Conservation (phyloP, 2,888 invertebrate species). For the Sphinx pinastri region DNA sequence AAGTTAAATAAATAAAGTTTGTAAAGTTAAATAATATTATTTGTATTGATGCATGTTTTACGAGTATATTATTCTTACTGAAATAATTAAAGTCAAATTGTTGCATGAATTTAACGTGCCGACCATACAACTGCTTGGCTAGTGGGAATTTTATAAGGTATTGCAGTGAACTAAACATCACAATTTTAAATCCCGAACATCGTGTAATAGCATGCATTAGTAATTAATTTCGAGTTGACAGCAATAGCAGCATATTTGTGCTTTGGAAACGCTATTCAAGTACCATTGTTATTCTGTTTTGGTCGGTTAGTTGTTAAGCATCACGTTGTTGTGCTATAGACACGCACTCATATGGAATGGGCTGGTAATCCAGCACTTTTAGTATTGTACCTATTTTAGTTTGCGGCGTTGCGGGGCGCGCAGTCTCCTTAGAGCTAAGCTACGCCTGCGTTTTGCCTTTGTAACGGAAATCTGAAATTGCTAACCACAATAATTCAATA, state of each 20-base stretch:
- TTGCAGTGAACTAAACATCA: too few species aligned
- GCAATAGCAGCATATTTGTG: background rate
- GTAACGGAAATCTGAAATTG: background rate
- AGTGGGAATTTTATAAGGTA: too few species aligned
- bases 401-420: too few species aligned
- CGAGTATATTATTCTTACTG: too few species aligned
- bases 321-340: background rate
- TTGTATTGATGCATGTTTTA: too few species aligned
- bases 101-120: too few species aligned
- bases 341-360: background rate
- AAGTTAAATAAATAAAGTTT: too few species aligned
- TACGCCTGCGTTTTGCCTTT: background rate
- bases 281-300: background rate
- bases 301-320: background rate
- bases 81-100: too few species aligned
- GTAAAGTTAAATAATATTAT: too few species aligned
- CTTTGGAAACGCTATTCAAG: slow-evolving; percentile 1
- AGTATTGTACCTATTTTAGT: background rate
- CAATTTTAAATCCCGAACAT: too few species aligned
- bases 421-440: background rate
- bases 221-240: background rate
- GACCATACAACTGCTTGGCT: too few species aligned
- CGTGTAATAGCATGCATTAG: background rate
- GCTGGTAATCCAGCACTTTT: background rate
- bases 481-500: too few species aligned